Evolutionary conservation across 2,113 vertebrate species (phyloP).

Genomic region (Gavia stellata): DNA sequence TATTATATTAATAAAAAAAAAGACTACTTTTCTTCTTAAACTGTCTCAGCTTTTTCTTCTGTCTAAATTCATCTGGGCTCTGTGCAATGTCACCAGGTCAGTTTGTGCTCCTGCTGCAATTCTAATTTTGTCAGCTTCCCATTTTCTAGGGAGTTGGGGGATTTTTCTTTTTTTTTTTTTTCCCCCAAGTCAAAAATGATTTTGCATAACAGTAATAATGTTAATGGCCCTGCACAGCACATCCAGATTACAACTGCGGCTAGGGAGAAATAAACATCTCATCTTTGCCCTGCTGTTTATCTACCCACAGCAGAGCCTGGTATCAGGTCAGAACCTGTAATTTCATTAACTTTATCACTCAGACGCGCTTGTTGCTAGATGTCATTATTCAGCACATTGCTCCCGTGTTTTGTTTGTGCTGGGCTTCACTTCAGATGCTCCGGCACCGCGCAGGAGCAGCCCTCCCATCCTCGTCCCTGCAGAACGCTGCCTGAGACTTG

Average conservation of each 20-base stretch:
- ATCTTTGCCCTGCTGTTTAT: constrained; percentile 67
- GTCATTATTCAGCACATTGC: constrained; percentile 57
- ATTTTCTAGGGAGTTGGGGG: constrained; percentile 17
- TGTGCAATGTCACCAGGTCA: constrained; percentile 39
- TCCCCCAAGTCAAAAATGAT: constrained; percentile 39
- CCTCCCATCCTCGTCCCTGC: background rate
- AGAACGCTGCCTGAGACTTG: rapidly evolving
- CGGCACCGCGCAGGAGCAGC: background rate
- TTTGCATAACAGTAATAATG: constrained; percentile 57
- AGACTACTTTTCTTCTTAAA: background rate
- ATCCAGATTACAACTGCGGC: constrained; percentile 53
- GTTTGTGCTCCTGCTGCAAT: constrained; percentile 18
- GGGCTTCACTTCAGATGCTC: background rate
- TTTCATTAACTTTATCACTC: constrained; percentile 69
- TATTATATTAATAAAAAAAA: background rate
- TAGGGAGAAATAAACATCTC: constrained; percentile 64
- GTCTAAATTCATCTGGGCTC: constrained; percentile 42
- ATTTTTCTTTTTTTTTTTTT: background rate
- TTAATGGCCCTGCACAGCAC: background rate
- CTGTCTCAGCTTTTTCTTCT: background rate
- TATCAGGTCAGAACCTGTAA: constrained; percentile 67
- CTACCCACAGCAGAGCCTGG: constrained; percentile 51
- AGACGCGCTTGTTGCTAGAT: constrained; percentile 37
- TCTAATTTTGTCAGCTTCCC: constrained; percentile 30
- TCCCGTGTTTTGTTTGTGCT: background rate